These are phyloP conservation scores for Sinhomidia bicolor DNA, from an alignment of 2,888 invertebrate species.

Conservation along the genomic window DNA sequence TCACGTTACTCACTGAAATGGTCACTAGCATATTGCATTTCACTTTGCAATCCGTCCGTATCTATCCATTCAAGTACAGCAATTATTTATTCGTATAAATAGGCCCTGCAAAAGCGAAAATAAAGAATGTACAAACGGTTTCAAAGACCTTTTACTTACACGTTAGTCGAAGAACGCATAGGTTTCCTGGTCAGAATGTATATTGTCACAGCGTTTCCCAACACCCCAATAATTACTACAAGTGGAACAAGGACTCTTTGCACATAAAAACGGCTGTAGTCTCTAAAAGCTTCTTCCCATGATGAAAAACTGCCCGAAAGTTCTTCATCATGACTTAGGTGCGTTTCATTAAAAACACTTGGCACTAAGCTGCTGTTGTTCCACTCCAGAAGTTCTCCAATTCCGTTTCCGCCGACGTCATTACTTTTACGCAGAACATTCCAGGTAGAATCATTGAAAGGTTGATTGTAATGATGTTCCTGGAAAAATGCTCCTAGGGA, in stretches of 20 bases:
- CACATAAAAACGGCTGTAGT: conserved; percentile 82
- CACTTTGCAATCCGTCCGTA: no score
- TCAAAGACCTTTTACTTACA: no score
- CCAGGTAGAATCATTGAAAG: neutral
- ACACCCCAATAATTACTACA: conserved; percentile 86
- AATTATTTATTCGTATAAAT: no score
- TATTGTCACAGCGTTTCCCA: conserved; percentile 86
- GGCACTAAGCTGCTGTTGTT: neutral
- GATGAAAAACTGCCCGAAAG: neutral
- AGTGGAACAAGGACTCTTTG: conserved; percentile 85
- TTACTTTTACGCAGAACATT: neutral
- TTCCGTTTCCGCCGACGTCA: neutral
- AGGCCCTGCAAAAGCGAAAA: no score
- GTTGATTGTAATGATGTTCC: neutral
- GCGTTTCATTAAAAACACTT: neutral
- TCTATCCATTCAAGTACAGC: no score
- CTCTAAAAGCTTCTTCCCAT: conserved; percentile 80
- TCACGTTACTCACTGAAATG: no score
- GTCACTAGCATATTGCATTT: no score
- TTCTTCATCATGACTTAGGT: neutral
- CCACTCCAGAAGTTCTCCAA: neutral
- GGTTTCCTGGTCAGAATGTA: conserved; percentile 85
- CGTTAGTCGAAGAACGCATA: conserved; percentile 89
- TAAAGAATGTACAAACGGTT: no score
- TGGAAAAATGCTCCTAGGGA: neutral